Evolutionary conservation across 2,797 vertebrate genomes (phyloP).

Genomic region (Nyctalus aviator): DNA sequence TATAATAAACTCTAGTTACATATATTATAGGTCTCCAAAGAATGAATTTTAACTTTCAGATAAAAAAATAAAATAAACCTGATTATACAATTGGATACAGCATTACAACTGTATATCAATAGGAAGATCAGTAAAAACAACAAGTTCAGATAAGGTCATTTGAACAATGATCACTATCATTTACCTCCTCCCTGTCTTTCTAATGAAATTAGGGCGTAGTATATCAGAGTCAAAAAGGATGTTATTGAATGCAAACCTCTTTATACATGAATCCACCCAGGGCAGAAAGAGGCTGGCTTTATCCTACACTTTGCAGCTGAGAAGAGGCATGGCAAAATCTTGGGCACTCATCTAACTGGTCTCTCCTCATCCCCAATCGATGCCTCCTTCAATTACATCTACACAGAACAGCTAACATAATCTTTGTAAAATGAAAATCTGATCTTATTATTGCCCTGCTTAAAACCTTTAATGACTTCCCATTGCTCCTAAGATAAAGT

Average conservation of each 20-base stretch:
- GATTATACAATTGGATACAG: background rate
- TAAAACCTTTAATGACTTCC: conserved; percentile 35
- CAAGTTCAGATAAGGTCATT: background rate
- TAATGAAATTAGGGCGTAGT: background rate
- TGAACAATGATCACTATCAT: background rate
- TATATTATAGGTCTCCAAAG: conserved; percentile 25
- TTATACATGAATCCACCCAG: background rate
- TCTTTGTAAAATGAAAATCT: conserved; percentile 49
- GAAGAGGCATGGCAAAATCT: background rate
- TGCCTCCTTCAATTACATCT: background rate
- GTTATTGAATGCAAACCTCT: background rate
- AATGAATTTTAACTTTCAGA: conserved; percentile 44
- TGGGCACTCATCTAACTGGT: background rate
- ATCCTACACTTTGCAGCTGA: background rate
- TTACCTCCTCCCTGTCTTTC: background rate
- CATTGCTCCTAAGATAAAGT: background rate
- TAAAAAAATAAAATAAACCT: conserved; percentile 57
- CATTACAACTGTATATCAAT: conserved; percentile 39
- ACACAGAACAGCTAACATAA: background rate
- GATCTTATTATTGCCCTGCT: background rate
- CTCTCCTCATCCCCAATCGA: background rate
- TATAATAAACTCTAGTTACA: conserved; percentile 43
- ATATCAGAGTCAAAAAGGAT: background rate
- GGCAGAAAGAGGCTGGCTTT: background rate
- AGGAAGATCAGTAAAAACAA: background rate